A percentile compares a stretch with the other conserved stretches of the same genome.
Conservation (phyloP, 2,888 invertebrate genomes). For the Noctua fimbriata region DNA sequence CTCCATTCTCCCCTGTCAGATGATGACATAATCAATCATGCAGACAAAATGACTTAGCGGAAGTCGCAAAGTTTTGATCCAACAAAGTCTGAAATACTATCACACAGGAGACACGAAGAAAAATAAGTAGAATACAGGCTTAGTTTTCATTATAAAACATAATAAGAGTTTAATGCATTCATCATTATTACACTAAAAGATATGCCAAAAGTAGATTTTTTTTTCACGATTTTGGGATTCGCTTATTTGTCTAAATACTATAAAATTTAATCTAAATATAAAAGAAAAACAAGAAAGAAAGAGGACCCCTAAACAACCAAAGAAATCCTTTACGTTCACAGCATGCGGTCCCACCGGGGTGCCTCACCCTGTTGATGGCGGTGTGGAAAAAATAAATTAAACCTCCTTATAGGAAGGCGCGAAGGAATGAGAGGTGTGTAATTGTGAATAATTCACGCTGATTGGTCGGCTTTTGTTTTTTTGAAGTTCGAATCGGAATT, state of each 20-base stretch:
- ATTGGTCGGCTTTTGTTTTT: constrained; percentile 63
- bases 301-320: constrained; percentile 51
- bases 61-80: too few relatives aligned
- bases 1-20: too few relatives aligned
- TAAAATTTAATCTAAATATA: neutral
- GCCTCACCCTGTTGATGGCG: constrained; percentile 73
- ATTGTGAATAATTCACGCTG: constrained; percentile 65
- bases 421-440: constrained; percentile 59
- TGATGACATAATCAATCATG: too few relatives aligned
- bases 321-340: constrained; percentile 54
- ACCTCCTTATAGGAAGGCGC: constrained; percentile 56
- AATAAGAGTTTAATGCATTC: too few relatives aligned
- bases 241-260: neutral
- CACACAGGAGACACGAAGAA: too few relatives aligned
- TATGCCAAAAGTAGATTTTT: neutral
- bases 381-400: constrained; percentile 80
- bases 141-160: too few relatives aligned
- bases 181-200: too few relatives aligned
- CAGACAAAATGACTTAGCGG: too few relatives aligned
- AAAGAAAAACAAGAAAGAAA: too few relatives aligned
- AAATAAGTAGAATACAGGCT: neutral
- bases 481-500: constrained; percentile 38
- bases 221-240: neutral
- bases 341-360: constrained; percentile 76
- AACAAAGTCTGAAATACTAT: too few relatives aligned